Evolutionary conservation across 2,888 invertebrate genomes (phyloP), one percentile per base, ranked within the genome.

Genomic region (Stramonita haemastoma): DNA sequence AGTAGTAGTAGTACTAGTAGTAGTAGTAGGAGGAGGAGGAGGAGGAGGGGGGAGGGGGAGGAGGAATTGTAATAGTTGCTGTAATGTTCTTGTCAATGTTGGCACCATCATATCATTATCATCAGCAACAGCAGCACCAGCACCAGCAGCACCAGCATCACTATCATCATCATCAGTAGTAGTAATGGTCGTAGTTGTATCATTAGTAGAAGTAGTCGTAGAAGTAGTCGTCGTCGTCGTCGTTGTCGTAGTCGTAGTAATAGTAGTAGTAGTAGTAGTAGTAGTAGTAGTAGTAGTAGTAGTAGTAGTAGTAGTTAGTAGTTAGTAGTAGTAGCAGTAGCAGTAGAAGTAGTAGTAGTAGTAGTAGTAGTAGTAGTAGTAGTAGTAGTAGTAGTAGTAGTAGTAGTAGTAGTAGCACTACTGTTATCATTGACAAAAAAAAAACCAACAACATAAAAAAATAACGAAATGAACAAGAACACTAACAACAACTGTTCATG

Each of bases 351-450:
- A 46, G 56, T 77, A 79, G 46, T 77, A 79, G 46, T 77, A 79
- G 56, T 87, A 87, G 73, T 73, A 87, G 32, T 87, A 87, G 32
- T 87, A 66, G 36, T 87, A 87, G 73, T 87, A 87, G 73, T 87
- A 87, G 36, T 87, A 87, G 73, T 70, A 87, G 87, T 19, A 46
- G 46, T 2, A 46, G 46, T 2, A 46, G 46, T 2, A 46, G 46
- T 2, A 46, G 46, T 2, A 46, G 46, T 8, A 46, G 46, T 8
- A 46, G 46, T 8, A 46, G 46, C 46, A 46, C 46, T 46, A 46
- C 8, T 5, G 46, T 46, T 46, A 46, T 46, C 46, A 46, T 46
- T 46, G 8, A 5, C 46, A 46, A 5, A 46, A 46, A 46, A 46
- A 46, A 46, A 2, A 5, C 8, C 46, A 46, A 46, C 46, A 2